These are phyloP conservation scores for Dryocosmus kuriphilus DNA, from an alignment of 2,888 invertebrate species.

Conservation along the genomic window DNA sequence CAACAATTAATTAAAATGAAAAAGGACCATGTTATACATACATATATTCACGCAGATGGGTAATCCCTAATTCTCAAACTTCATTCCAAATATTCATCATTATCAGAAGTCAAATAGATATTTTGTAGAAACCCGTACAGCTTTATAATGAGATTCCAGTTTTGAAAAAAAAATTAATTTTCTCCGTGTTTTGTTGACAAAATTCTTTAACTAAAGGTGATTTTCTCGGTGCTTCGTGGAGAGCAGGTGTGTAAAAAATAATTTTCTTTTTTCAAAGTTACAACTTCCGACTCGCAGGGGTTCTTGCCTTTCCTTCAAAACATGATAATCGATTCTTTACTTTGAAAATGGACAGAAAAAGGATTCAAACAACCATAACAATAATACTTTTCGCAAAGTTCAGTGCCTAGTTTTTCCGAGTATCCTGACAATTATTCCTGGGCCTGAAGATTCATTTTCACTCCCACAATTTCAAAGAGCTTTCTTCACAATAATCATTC, in stretches of 20 bases:
- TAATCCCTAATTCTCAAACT: no score
- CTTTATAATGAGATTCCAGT: no score
- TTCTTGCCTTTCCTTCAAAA: constrained; percentile 12
- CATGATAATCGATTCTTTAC: constrained; percentile 21
- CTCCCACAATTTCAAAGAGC: constrained; percentile 59
- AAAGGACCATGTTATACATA: no score
- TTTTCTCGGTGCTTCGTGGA: neutral
- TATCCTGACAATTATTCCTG: neutral
- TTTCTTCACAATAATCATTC: constrained; percentile 41
- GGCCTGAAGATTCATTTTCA: constrained; percentile 49
- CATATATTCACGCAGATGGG: no score
- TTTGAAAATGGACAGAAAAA: constrained; percentile 17
- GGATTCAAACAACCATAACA: constrained; percentile 10
- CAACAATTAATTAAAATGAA: no score
- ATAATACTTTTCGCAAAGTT: constrained; percentile 6
- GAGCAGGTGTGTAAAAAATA: constrained; percentile 3
- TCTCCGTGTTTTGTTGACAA: neutral
- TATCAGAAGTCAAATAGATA: no score
- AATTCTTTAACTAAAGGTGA: neutral
- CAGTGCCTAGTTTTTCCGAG: constrained; percentile 28
- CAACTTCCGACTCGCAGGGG: no score
- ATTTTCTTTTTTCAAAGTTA: no score
- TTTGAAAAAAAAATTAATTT: no score
- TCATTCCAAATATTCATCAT: no score
- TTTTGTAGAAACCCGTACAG: no score